phyloP scores from a whole-genome alignment of 2,797 vertebrate species.

The Manis pentadactyla region DNA sequence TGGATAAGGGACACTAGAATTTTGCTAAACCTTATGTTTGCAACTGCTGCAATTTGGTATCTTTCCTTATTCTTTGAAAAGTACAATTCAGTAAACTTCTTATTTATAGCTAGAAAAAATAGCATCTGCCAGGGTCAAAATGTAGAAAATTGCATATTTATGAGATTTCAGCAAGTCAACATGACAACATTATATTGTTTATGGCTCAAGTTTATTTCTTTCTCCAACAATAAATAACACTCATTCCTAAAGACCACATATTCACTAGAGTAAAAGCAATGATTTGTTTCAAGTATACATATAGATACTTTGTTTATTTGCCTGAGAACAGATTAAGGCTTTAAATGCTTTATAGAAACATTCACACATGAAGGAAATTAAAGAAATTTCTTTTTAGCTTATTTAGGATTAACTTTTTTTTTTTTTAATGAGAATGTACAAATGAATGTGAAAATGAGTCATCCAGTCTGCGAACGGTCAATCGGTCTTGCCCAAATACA shows the following conservation, averaged over 20 bases:
- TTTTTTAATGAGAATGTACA: background rate
- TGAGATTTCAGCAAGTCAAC: background rate
- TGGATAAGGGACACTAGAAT: background rate
- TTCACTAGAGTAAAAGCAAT: background rate
- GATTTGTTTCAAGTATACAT: background rate
- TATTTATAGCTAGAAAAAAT: slow-evolving; percentile 23
- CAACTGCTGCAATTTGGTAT: background rate
- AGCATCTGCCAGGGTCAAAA: slow-evolving; percentile 62
- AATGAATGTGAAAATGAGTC: slow-evolving; percentile 19
- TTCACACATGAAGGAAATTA: background rate
- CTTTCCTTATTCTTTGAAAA: slow-evolving; percentile 55
- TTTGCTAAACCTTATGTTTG: background rate
- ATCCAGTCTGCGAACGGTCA: background rate
- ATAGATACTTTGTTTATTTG: background rate
- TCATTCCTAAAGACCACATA: slow-evolving; percentile 15
- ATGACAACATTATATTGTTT: background rate
- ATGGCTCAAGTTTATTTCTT: slow-evolving; percentile 40
- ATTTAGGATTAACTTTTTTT: slow-evolving; percentile 30
- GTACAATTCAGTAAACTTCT: slow-evolving; percentile 9
- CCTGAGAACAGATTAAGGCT: slow-evolving; percentile 20
- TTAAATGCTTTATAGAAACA: slow-evolving; percentile 43
- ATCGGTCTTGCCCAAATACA: background rate
- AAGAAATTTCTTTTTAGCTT: slow-evolving; percentile 43
- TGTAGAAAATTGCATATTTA: slow-evolving; percentile 52
- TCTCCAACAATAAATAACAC: slow-evolving; percentile 40